A percentile compares a stretch with the other conserved stretches of the same genome.
Evolutionary conservation across 1,140 invertebrate genomes (phyloP).

Genomic region (Listronotus bonariensis): DNA sequence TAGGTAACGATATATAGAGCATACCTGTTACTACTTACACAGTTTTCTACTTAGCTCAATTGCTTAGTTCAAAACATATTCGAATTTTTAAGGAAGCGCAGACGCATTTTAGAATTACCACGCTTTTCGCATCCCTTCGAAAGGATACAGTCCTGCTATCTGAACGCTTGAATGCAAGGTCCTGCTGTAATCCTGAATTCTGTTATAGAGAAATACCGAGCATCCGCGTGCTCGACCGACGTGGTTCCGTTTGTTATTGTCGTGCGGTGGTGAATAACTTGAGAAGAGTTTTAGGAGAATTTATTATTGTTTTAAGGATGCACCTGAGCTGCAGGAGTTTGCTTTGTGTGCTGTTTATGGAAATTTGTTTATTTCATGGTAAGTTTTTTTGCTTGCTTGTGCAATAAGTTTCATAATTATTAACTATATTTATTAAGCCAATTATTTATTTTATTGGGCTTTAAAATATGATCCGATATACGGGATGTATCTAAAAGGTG

Average conservation of each 20-base stretch:
- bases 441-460: no score
- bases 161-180: neutral
- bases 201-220: neutral
- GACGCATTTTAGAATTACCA: slow-evolving; percentile 21
- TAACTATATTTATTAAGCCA: no score
- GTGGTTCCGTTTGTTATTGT: neutral
- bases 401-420: no score
- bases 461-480: no score
- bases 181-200: slow-evolving; percentile 6
- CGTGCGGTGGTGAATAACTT: neutral
- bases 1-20: no score
- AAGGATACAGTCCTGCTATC: slow-evolving; percentile 15
- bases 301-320: no score
- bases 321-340: no score
- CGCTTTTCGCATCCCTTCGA: slow-evolving; percentile 5
- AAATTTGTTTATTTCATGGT: no score
- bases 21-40: neutral
- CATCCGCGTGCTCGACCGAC: neutral
- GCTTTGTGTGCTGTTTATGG: no score
- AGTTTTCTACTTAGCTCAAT: neutral
- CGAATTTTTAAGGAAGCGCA: slow-evolving; percentile 22
- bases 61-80: neutral
- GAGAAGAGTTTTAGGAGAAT: no score
- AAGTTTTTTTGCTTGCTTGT: no score
- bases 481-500: no score